Conservation (phyloP, 2,888 invertebrate species). For the Caenorhabditis afra region DNA sequence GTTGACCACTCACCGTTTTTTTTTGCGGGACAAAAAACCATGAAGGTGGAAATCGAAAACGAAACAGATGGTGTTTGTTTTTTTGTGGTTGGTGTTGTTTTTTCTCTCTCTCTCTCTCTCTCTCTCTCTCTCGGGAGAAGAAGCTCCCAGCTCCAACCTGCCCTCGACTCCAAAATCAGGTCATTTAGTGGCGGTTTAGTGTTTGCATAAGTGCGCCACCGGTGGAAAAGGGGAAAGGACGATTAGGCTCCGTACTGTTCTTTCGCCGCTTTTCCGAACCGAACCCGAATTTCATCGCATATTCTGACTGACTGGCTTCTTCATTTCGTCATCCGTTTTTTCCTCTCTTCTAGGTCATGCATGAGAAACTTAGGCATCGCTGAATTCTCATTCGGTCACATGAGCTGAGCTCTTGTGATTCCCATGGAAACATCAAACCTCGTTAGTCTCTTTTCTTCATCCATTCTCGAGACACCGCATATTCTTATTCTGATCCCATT, state of each 20-base stretch:
- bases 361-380: no score
- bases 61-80: no score
- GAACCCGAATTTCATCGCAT: conserved; percentile 27
- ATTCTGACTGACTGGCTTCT: conserved; percentile 5
- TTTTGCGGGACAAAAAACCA: no score
- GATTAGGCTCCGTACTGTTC: conserved; percentile 54
- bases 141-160: neutral
- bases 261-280: conserved; percentile 2
- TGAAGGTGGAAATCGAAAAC: no score
- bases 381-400: no score
- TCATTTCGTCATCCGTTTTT: neutral
- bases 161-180: conserved; percentile 43
- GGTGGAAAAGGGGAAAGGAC: conserved; percentile 24
- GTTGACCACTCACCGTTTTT: no score
- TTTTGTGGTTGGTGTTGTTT: neutral
- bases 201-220: conserved; percentile 54
- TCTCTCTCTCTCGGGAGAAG: no score
- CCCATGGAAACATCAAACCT: no score
- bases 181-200: conserved; percentile 53
- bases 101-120: no score
- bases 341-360: neutral
- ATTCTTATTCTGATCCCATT: neutral
- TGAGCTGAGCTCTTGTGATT: no score
- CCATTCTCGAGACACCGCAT: no score
- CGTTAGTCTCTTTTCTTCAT: neutral